phyloP scores from a whole-genome alignment of 2,888 invertebrate species.

The Drosophila melanosoma region DNA sequence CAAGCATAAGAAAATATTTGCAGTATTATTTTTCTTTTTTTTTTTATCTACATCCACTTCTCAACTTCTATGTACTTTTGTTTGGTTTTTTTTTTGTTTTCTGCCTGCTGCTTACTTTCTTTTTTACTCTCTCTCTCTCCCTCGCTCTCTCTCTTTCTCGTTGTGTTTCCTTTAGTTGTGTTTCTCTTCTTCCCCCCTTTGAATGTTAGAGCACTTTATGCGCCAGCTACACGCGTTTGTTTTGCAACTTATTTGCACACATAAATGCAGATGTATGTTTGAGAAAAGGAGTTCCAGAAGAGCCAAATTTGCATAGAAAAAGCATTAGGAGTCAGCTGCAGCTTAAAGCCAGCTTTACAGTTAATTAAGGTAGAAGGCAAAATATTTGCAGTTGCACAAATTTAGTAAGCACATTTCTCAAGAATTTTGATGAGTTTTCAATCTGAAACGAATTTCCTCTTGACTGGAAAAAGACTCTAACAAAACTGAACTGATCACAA shows the following conservation, averaged over 20 bases:
- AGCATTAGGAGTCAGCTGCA: conserved; percentile 1
- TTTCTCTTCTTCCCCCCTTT: conserved; percentile 6
- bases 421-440: neutral
- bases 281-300: neutral
- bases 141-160: neutral
- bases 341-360: conserved; percentile 13
- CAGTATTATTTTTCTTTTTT: conserved; percentile 59
- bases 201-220: conserved; percentile 30
- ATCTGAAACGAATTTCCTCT: neutral
- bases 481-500: neutral
- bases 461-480: too few relatives aligned
- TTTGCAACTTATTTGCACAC: conserved; percentile 57
- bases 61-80: conserved; percentile 67
- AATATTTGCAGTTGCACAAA: neutral
- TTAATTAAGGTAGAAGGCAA: conserved; percentile 40
- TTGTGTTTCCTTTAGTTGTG: neutral
- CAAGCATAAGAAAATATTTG: conserved; percentile 77
- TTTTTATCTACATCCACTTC: conserved; percentile 29
- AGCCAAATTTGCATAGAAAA: conserved; percentile 37
- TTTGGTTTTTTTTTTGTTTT: conserved; percentile 57
- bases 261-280: conserved; percentile 4
- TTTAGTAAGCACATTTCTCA: neutral
- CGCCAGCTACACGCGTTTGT: conserved; percentile 52
- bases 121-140: conserved; percentile 1
- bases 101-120: conserved; percentile 21